Evolutionary conservation across 2,113 vertebrate species (phyloP).

Genomic region (Bubo bubo): DNA sequence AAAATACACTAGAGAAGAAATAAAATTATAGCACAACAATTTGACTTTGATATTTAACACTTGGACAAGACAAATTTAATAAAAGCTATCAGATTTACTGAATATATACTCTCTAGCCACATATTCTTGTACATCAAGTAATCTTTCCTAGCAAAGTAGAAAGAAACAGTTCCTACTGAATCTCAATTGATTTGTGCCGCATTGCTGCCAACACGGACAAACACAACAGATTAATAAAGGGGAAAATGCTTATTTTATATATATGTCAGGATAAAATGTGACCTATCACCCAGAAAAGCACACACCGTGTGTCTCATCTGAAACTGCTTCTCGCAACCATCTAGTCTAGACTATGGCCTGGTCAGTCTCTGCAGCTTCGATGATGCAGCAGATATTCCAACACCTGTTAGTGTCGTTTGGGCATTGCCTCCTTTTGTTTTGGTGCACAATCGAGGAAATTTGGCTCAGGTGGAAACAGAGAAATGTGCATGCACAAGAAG

Average conservation of each 20-base stretch:
- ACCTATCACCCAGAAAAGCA: not conserved
- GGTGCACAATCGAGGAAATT: not conserved
- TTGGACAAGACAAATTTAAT: not conserved
- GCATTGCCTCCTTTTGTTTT: not conserved
- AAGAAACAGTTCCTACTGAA: not conserved
- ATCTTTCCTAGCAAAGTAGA: conserved; percentile 1
- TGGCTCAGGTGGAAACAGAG: not conserved
- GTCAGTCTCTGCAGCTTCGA: not conserved
- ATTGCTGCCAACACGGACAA: not conserved
- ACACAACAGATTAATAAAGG: not conserved
- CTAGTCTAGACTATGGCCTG: not conserved
- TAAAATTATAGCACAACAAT: not conserved
- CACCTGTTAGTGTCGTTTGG: not conserved
- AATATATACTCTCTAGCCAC: too few species aligned
- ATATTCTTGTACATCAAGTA: not conserved
- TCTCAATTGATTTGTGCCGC: not conserved
- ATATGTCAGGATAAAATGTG: not conserved
- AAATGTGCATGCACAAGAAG: not conserved
- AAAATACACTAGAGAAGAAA: not conserved
- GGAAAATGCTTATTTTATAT: conserved; percentile 3
- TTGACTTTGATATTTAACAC: not conserved
- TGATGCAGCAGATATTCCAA: not conserved
- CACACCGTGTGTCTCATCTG: not conserved
- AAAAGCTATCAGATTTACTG: not conserved
- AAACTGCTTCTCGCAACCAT: not conserved